Evolutionary conservation across 1,140 invertebrate genomes (phyloP), one percentile per base, ranked within the genome.

Genomic region (Penaeus chinensis): DNA sequence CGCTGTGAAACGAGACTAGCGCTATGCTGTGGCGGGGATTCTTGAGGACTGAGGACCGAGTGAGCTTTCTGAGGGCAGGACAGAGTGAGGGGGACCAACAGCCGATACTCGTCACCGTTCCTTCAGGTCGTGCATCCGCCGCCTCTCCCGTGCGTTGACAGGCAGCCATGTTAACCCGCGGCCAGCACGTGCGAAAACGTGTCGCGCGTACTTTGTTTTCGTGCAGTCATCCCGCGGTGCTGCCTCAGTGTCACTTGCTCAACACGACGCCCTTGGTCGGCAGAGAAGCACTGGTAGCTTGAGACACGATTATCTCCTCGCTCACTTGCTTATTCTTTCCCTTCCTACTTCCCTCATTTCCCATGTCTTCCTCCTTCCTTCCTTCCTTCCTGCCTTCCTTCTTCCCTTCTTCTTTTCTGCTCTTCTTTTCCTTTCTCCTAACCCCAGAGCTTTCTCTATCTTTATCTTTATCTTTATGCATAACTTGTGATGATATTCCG

Each of bases 101-200:
- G 98, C 94, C 16, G 99, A 94, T 92, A 98, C 98, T 91, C 99
- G 98, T 60, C 99, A 93, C 0, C 97, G 98, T 92, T 98, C 97
- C 91, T 99, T 99, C 91, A 99, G 93, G 94, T 99, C 98, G 92
- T 99, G 98, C 98, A 99, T 99, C 91, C 98, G 94, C 91, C 97
- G 93, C 63, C 98, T 93, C 92, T 99, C 98, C 69, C 98, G 93
- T 0, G 97, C 97, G 92, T 99, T 99, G 88, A 99, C 98, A 91
- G 97, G 98, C 89, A 99, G 93, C 79, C 98, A 65, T 69, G 61
- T 69, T 10, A 54, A 10, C 54, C 54, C 54, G 54, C 54, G 54
- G 54, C 10, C 10, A 54, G 11, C 54, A 54, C 54, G 54, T 54
- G 11, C 54, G 54, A 54, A 54, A 11, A 16, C 54, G 54, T 54